Conservation (phyloP, 1,140 invertebrate species). For the Bilobella aurantiaca region DNA sequence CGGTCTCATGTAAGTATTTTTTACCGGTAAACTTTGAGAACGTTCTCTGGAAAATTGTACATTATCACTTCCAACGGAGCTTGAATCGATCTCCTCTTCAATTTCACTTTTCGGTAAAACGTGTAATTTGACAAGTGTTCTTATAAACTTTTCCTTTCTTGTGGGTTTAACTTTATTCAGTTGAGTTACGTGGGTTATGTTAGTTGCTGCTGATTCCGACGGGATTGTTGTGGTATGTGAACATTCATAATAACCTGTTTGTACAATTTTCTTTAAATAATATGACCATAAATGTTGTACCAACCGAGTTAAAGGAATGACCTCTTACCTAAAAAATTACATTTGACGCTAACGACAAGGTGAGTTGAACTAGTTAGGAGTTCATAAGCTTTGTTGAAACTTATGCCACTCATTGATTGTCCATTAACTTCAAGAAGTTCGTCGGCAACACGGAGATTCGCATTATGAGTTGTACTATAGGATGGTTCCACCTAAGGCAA, state of each 20-base stretch:
- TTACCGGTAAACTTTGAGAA: conserved; percentile 65
- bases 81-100: conserved; percentile 39
- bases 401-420: conserved; percentile 86
- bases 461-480: conserved; percentile 39
- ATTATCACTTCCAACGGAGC: conserved; percentile 11
- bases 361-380: conserved; percentile 87
- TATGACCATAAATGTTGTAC: too few species aligned
- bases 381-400: conserved; percentile 78
- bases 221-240: conserved; percentile 12
- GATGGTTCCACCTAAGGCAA: conserved; percentile 66
- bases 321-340: conserved; percentile 68
- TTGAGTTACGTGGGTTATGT: conserved; percentile 5
- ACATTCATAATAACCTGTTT: neutral
- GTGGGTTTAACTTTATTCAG: conserved; percentile 45
- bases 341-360: conserved; percentile 91
- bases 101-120: conserved; percentile 76
- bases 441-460: conserved; percentile 92
- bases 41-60: conserved; percentile 84
- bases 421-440: conserved; percentile 96
- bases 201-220: neutral
- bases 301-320: neutral
- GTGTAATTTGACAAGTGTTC: conserved; percentile 83
- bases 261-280: neutral
- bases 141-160: conserved; percentile 69
- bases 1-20: neutral